Evolutionary conservation across 2,888 invertebrate genomes (phyloP).

Genomic region (Drosophila mercatorum): DNA sequence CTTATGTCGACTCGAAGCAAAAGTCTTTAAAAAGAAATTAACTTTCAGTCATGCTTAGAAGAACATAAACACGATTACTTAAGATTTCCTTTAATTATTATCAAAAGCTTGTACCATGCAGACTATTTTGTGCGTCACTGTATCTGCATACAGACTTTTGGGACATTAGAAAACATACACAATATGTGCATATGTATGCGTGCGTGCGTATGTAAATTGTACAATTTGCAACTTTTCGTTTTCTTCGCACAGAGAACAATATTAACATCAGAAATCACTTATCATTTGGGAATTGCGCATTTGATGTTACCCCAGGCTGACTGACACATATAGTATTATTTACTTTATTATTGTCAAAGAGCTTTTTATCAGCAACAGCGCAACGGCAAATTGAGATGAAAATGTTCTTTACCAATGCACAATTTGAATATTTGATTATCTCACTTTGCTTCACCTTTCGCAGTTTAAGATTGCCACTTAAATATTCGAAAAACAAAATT

Average conservation of each 20-base stretch:
- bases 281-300: conserved; percentile 61
- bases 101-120: conserved; percentile 4
- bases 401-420: not conserved
- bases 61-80: conserved; percentile 2
- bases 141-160: conserved; percentile 16
- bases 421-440: not conserved
- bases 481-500: conserved; percentile 20
- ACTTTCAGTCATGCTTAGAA: not conserved
- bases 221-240: conserved; percentile 9
- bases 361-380: conserved; percentile 63
- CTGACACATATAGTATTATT: conserved; percentile 56
- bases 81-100: conserved; percentile 8
- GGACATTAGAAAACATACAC: conserved; percentile 7
- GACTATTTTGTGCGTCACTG: conserved; percentile 19
- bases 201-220: not conserved
- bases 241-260: conserved; percentile 10
- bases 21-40: conserved; percentile 8
- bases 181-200: conserved; percentile 11
- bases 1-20: not conserved
- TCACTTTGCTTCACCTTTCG: not conserved
- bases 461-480: not conserved
- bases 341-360: conserved; percentile 56
- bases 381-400: conserved; percentile 19
- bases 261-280: conserved; percentile 8
- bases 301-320: conserved; percentile 28